A percentile compares a stretch with the other conserved stretches of the same genome.
Evolutionary conservation across 1,140 invertebrate species (phyloP).

Genomic region (Lucilia cuprina): DNA sequence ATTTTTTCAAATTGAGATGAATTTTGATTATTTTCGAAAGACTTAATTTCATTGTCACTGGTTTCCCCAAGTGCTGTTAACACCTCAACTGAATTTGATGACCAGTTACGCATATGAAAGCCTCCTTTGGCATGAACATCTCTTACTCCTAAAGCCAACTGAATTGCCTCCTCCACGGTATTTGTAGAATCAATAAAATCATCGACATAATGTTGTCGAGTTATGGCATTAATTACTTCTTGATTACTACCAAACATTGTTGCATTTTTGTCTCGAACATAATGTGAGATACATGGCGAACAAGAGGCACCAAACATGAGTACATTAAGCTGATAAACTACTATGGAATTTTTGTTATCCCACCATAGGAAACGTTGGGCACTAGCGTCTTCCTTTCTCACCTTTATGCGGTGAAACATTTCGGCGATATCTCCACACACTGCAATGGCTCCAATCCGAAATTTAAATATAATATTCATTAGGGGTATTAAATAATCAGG

Average conservation of each 20-base stretch:
- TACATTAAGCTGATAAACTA: conserved; percentile 19
- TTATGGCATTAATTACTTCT: conserved; percentile 47
- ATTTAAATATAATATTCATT: conserved; percentile 42
- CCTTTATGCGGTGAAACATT: conserved; percentile 21
- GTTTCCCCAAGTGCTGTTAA: background rate
- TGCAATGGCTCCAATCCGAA: background rate
- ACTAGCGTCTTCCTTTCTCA: background rate
- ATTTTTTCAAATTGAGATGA: background rate
- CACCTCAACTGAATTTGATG: background rate
- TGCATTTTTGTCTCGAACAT: conserved; percentile 49
- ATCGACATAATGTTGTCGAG: conserved; percentile 56
- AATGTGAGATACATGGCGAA: conserved; percentile 46
- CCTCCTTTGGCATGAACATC: background rate
- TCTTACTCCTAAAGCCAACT: background rate
- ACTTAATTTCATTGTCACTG: background rate
- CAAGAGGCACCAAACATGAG: conserved; percentile 54
- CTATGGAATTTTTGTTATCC: background rate
- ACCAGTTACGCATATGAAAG: conserved; percentile 19
- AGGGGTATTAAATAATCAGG: conserved; percentile 37
- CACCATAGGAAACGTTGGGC: conserved; percentile 25
- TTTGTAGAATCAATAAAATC: conserved; percentile 49
- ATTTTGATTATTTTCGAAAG: background rate
- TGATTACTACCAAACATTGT: conserved; percentile 40
- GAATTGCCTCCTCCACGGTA: conserved; percentile 42
- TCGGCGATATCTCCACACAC: background rate